These are phyloP conservation scores for Melopsittacus undulatus DNA, from an alignment of 2,797 vertebrate genomes.

Conservation along the genomic window DNA sequence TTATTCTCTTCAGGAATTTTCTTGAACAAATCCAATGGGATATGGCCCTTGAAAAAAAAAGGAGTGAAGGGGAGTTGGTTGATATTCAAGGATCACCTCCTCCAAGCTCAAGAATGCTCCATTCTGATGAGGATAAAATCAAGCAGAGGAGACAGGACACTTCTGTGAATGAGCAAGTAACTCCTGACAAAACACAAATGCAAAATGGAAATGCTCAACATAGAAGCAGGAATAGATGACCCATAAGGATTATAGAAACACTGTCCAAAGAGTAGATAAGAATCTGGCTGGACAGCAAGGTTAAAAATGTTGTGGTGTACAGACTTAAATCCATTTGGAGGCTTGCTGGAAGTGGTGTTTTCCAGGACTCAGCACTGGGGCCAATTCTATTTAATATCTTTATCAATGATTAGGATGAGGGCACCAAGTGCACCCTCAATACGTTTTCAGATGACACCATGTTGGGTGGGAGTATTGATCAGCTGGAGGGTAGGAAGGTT, in stretches of 20 bases:
- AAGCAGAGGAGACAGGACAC: not conserved
- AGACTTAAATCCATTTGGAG: not conserved
- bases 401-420: not conserved
- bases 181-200: not conserved
- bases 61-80: not conserved
- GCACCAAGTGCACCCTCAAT: not conserved
- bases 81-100: not conserved
- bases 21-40: not conserved
- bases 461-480: too few species aligned
- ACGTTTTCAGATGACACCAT: not conserved
- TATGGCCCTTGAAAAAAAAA: not conserved
- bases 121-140: not conserved
- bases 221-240: not conserved
- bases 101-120: not conserved
- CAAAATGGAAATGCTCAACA: not conserved
- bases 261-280: not conserved
- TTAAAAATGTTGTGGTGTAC: not conserved
- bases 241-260: not conserved
- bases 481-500: too few species aligned
- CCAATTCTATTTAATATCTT: not conserved
- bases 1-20: not conserved
- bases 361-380: not conserved
- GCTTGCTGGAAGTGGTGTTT: not conserved
- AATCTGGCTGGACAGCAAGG: not conserved
- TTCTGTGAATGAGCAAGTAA: not conserved